Conservation (phyloP, 2,888 invertebrate genomes). For the Philereme vetulata region DNA sequence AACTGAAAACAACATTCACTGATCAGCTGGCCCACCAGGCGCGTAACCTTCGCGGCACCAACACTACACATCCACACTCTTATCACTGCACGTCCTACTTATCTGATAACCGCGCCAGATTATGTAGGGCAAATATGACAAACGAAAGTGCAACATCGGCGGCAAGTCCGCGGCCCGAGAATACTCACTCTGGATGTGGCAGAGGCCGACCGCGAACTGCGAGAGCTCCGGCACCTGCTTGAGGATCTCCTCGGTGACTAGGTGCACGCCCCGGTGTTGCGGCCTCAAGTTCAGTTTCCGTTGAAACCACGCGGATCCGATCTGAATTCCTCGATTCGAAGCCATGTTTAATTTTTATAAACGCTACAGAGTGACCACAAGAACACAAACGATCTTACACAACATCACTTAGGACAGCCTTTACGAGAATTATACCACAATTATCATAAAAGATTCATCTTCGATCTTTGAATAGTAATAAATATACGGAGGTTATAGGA, state of each 20-base stretch:
- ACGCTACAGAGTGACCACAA: conserved; percentile 81
- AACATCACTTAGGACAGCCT: conserved; percentile 83
- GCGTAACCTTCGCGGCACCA: conserved; percentile 32
- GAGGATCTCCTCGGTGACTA: conserved; percentile 98
- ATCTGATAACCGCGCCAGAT: conserved; percentile 49
- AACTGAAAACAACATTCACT: conserved; percentile 87
- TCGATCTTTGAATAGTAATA: conserved; percentile 81
- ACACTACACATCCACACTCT: conserved; percentile 31
- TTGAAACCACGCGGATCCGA: conserved; percentile 99
- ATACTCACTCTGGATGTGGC: conserved; percentile 98
- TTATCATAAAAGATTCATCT: conserved; percentile 88
- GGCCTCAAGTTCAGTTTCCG: conserved; percentile 97
- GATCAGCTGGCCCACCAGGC: conserved; percentile 59
- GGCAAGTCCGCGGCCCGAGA: conserved; percentile 62
- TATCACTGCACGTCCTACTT: conserved; percentile 42
- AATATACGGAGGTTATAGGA: conserved; percentile 83
- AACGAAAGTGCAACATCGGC: conserved; percentile 69
- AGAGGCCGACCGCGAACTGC: conserved; percentile 97
- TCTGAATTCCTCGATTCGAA: conserved; percentile 96
- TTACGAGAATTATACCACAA: conserved; percentile 85
- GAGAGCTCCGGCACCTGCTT: conserved; percentile 97
- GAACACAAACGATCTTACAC: conserved; percentile 81
- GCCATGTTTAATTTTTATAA: conserved; percentile 89
- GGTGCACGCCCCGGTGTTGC: conserved; percentile 98
- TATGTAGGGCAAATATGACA: conserved; percentile 64